Conservation (phyloP, 2,113 vertebrate genomes). For the Elanoides forficatus region DNA sequence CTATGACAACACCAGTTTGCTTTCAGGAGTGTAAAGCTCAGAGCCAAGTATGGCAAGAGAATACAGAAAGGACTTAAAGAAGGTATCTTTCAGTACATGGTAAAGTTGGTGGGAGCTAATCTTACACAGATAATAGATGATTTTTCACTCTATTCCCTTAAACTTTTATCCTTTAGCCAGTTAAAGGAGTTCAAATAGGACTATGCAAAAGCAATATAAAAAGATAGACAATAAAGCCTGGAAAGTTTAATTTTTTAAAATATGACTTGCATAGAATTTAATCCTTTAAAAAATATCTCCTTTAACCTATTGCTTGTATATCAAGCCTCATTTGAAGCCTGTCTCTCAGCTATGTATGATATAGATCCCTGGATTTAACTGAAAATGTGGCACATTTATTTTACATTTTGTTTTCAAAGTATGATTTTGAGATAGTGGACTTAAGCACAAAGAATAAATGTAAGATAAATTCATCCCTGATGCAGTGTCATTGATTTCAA, state of each 20-base stretch:
- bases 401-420: neutral
- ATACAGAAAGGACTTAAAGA: neutral
- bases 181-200: neutral
- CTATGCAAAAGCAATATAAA: neutral
- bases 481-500: neutral
- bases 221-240: neutral
- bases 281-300: neutral
- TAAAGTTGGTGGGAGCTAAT: neutral
- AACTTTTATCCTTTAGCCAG: neutral
- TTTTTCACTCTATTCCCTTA: neutral
- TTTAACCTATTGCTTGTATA: neutral
- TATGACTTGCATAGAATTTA: neutral
- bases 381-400: neutral
- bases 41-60: neutral
- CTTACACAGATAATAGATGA: neutral
- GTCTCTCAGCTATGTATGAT: neutral
- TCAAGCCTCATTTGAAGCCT: neutral
- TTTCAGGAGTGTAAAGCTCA: neutral
- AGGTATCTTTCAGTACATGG: neutral
- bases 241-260: neutral
- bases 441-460: neutral
- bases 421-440: neutral
- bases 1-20: neutral
- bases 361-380: neutral
- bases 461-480: neutral